Evolutionary conservation across 2,113 vertebrate genomes (phyloP).

Genomic region (Pipra filicauda): DNA sequence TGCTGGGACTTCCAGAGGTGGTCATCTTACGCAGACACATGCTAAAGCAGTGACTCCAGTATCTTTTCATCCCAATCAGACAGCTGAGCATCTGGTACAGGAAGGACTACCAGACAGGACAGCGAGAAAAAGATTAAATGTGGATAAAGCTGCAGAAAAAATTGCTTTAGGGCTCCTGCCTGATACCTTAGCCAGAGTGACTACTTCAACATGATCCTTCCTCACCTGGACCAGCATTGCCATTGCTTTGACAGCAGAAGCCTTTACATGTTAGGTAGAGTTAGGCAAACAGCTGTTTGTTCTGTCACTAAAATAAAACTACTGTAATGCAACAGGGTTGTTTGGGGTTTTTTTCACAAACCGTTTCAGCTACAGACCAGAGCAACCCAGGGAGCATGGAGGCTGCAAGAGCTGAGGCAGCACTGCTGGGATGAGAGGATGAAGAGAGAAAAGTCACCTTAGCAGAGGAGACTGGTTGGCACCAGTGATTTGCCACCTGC

Average conservation of each 20-base stretch:
- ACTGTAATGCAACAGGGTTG: background rate
- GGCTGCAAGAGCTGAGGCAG: background rate
- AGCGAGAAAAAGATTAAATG: background rate
- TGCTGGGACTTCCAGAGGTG: background rate
- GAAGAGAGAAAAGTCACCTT: background rate
- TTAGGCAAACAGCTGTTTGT: background rate
- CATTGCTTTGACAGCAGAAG: background rate
- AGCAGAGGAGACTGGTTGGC: background rate
- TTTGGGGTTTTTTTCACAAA: background rate
- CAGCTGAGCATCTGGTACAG: background rate
- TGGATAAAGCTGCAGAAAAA: background rate
- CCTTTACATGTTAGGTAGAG: background rate
- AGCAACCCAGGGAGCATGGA: background rate
- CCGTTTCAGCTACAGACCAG: background rate
- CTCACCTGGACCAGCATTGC: background rate
- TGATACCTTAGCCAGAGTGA: background rate
- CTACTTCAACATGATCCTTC: background rate
- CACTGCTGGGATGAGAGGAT: background rate
- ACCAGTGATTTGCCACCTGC: background rate
- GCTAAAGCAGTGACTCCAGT: accelerated
- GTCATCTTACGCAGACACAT: background rate
- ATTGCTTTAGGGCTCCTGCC: background rate
- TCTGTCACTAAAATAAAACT: background rate
- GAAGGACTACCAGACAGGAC: background rate
- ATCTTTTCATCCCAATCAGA: background rate